Base-by-base conservation (phyloP, 2,888 invertebrate species). In the Dicroscelio sp. region DNA sequence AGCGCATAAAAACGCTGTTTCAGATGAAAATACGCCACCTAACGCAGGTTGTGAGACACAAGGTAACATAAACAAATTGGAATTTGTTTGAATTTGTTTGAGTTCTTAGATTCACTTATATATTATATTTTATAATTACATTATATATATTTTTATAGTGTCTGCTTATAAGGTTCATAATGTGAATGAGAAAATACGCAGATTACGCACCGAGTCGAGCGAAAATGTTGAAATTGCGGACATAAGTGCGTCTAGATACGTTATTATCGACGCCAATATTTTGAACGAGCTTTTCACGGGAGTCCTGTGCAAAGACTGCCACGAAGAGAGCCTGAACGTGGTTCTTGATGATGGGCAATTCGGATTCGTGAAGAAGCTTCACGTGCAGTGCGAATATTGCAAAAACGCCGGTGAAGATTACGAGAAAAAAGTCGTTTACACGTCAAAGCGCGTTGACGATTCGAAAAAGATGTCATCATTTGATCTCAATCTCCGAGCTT, bases 131-230 rank as follows among this genome's bases (percentile, higher is more conserved):
- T 30, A 63, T 31, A 63, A 12, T 30, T 20, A 63, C 17, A 30
- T 63, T 30, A 31, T 63, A 30, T 30, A 14, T 20, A 63, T 30
- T 63, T 63, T 1, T 63, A 27, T 31, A 63, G 63, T 20, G 63
- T n/a, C 63, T 30, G 31, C 12, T 63, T 63, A 63, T 30, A 63
- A 27, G 31, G 30, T 63, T 27, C 27, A 20, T 27, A 31, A 63
- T 30, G 63, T 63, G 30, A 63, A 63, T 30, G 63, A 63, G 63
- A 63, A n/a, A 63, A 30, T 63, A 63, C 63, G 63, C 30, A 31
- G 63, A 30, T 63, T 63, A 30, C 63, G 63, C 20, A 63, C 30
- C 17, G 63, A 63, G 63, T 63, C 63, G 31, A 63, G 17, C 30
- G 20, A 27, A 2, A 63, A 63, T 27, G 27, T 63, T 31, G 30